Evolutionary conservation across 2,797 vertebrate genomes (phyloP).

Genomic region (Macropodus opercularis): DNA sequence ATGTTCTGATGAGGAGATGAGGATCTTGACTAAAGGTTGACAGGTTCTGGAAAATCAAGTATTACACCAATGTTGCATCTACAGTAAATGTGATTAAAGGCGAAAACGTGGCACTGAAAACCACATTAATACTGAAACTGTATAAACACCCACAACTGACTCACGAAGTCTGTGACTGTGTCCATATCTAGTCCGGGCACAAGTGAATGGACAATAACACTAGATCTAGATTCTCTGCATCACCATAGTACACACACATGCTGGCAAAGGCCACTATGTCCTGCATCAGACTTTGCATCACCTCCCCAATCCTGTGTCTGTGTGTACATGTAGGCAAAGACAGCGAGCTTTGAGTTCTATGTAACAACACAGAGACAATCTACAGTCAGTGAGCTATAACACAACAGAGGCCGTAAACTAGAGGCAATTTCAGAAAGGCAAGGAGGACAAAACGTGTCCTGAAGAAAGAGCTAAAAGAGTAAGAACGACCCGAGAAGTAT

Average conservation of each 20-base stretch:
- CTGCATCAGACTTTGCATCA: not conserved
- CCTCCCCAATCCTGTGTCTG: not conserved
- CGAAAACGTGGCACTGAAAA: too few species aligned
- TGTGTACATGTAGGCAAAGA: not conserved
- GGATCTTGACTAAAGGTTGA: too few species aligned
- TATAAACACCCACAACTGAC: too few species aligned
- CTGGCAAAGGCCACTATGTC: not conserved
- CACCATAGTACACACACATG: not conserved
- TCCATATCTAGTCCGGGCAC: too few species aligned
- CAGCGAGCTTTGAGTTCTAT: not conserved
- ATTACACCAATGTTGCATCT: too few species aligned
- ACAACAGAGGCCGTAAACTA: not conserved
- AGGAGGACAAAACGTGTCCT: conserved; percentile 4
- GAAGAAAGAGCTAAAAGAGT: conserved; percentile 20
- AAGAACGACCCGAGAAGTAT: conserved; percentile 1
- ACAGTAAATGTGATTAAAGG: too few species aligned
- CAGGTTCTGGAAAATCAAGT: too few species aligned
- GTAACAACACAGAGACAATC: not conserved
- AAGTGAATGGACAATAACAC: not conserved
- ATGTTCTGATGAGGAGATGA: too few species aligned
- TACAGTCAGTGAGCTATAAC: not conserved
- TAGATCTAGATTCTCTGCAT: not conserved
- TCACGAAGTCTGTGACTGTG: too few species aligned
- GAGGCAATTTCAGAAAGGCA: not conserved
- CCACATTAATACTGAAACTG: too few species aligned